These are phyloP conservation scores for Ochotona curzoniae DNA, from an alignment of 2,113 vertebrate species.

Conservation along the genomic window DNA sequence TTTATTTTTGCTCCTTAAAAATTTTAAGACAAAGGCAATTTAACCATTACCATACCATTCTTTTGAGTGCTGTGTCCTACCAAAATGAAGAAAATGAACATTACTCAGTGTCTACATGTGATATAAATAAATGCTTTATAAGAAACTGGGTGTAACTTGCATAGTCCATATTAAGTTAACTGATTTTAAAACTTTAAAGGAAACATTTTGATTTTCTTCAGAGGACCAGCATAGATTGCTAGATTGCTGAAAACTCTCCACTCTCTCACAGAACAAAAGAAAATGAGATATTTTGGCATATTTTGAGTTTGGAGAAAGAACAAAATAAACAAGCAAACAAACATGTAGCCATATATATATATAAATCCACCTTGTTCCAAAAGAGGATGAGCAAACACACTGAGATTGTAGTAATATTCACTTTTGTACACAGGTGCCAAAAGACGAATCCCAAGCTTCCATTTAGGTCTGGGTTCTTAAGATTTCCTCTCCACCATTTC, in stretches of 20 bases:
- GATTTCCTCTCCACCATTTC: background rate
- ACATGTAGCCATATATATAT: background rate
- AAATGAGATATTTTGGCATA: constrained; percentile 43
- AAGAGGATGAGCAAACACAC: background rate
- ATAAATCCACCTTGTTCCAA: constrained; percentile 19
- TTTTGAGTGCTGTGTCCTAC: background rate
- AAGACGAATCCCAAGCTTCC: background rate
- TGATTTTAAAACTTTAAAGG: constrained; percentile 44
- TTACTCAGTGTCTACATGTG: constrained; percentile 8
- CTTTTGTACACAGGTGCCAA: background rate
- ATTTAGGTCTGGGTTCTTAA: background rate
- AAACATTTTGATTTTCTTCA: constrained; percentile 64
- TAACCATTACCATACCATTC: background rate
- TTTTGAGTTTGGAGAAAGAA: constrained; percentile 26
- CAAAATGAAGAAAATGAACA: constrained; percentile 44
- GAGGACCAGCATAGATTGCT: constrained; percentile 11
- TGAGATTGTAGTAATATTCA: background rate
- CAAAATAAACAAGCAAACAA: background rate
- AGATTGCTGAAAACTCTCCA: constrained; percentile 51
- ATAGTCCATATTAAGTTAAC: constrained; percentile 47
- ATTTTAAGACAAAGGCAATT: background rate
- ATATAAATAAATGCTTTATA: constrained; percentile 44
- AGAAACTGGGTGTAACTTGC: background rate
- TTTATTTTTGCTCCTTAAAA: background rate
- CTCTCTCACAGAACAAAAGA: constrained; percentile 19